These are phyloP conservation scores for Daubentonia madagascariensis DNA, from an alignment of 2,113 vertebrate genomes.

Conservation along the genomic window DNA sequence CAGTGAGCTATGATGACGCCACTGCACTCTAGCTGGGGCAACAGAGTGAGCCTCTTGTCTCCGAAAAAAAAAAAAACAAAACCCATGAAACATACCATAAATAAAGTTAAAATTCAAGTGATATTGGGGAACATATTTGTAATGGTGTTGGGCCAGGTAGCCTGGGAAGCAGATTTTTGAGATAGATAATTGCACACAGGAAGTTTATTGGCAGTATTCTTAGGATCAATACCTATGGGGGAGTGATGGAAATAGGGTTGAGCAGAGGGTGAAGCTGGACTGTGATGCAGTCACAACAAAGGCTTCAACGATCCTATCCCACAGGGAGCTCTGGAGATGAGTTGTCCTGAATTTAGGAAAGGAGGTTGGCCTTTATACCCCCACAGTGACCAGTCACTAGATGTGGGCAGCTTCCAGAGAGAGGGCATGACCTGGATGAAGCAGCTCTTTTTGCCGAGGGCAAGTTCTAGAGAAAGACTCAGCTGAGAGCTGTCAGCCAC, in stretches of 20 bases:
- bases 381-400: neutral
- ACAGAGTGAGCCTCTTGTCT: too few relatives aligned
- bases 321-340: neutral
- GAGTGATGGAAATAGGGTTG: neutral
- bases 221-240: neutral
- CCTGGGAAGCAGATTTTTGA: neutral
- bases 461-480: neutral
- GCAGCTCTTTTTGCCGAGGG: neutral
- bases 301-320: neutral
- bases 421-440: neutral
- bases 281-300: neutral
- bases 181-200: neutral
- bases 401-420: neutral
- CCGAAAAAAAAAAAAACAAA: neutral
- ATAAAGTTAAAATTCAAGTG: neutral
- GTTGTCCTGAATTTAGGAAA: neutral
- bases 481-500: neutral
- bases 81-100: neutral
- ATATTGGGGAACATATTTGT: neutral
- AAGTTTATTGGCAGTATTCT: neutral
- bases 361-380: neutral
- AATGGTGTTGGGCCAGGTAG: neutral
- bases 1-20: too few relatives aligned
- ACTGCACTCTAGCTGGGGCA: too few relatives aligned
- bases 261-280: neutral